Evolutionary conservation across 2,797 vertebrate genomes (phyloP).

Genomic region (Phoxinus dragarum): DNA sequence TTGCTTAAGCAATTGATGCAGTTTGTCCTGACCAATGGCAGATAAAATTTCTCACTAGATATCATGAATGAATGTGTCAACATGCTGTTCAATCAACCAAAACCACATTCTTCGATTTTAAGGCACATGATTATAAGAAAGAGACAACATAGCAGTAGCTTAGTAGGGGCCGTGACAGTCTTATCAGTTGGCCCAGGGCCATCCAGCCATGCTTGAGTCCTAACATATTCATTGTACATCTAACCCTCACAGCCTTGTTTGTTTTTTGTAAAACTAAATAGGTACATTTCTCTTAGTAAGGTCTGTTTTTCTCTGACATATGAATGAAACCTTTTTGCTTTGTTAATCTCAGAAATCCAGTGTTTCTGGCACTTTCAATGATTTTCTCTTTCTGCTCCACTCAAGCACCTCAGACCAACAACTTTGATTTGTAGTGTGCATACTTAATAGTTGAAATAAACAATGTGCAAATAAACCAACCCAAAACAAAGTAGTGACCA

Average conservation of each 20-base stretch:
- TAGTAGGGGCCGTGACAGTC: no score
- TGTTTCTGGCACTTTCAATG: background rate
- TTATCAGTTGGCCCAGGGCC: background rate
- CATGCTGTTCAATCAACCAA: background rate
- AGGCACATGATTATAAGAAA: background rate
- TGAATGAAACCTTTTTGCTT: background rate
- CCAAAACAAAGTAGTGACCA: background rate
- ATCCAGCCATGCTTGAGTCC: background rate
- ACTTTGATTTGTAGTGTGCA: conserved; percentile 46
- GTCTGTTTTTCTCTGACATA: background rate
- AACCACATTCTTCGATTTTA: background rate
- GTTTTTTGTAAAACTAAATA: background rate
- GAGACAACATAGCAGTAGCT: background rate
- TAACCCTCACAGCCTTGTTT: background rate
- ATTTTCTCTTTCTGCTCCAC: conserved; percentile 33
- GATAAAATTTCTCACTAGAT: background rate
- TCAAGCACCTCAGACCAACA: conserved; percentile 35
- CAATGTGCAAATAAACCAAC: conserved; percentile 4
- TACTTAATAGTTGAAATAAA: conserved; percentile 36
- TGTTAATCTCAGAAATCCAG: background rate
- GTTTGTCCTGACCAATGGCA: background rate
- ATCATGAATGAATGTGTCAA: background rate
- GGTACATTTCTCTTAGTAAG: background rate
- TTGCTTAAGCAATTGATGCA: background rate
- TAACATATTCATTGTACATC: background rate